A percentile compares a stretch with the other conserved stretches of the same genome.
Evolutionary conservation across 2,888 invertebrate genomes (phyloP).

Genomic region (Synanthedon formicaeformis): DNA sequence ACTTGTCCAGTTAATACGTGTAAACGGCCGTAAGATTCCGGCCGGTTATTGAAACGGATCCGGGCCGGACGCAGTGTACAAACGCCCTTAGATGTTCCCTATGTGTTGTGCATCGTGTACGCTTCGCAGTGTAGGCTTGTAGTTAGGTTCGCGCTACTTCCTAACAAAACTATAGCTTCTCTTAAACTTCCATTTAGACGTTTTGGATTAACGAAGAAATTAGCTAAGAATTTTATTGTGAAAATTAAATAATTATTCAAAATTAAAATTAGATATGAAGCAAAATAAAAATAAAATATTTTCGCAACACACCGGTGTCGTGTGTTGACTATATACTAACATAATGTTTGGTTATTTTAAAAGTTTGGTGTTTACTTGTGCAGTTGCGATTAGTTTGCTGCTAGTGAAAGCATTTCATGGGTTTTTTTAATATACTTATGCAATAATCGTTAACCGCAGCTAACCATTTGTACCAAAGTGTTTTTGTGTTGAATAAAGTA

Average conservation of each 20-base stretch:
- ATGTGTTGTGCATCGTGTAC: constrained; percentile 61
- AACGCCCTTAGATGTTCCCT: constrained; percentile 44
- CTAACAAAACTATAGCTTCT: constrained; percentile 61
- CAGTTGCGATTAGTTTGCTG: constrained; percentile 47
- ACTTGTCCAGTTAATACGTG: too few relatives aligned
- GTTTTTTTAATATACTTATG: constrained; percentile 25
- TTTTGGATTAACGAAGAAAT: constrained; percentile 41
- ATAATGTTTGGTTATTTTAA: constrained; percentile 5
- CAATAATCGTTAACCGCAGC: constrained; percentile 52
- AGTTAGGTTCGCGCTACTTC: constrained; percentile 66
- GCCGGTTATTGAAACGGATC: too few relatives aligned
- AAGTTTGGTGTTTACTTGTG: constrained; percentile 38
- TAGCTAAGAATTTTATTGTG: constrained; percentile 44
- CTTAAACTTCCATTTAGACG: constrained; percentile 59
- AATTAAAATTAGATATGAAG: constrained; percentile 11
- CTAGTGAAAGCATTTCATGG: constrained; percentile 32
- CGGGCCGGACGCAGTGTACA: too few relatives aligned
- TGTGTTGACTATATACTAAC: constrained; percentile 6
- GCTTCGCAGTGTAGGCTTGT: constrained; percentile 60
- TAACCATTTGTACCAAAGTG: constrained; percentile 71
- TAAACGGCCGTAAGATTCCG: too few relatives aligned
- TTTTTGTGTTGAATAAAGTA: constrained; percentile 71
- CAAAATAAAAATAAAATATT: constrained; percentile 6
- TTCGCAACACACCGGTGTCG: neutral
- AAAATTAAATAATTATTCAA: constrained; percentile 26